Evolutionary conservation across 1,140 invertebrate genomes (phyloP), one percentile per base, ranked within the genome.

Genomic region (Octopus bimaculoides): DNA sequence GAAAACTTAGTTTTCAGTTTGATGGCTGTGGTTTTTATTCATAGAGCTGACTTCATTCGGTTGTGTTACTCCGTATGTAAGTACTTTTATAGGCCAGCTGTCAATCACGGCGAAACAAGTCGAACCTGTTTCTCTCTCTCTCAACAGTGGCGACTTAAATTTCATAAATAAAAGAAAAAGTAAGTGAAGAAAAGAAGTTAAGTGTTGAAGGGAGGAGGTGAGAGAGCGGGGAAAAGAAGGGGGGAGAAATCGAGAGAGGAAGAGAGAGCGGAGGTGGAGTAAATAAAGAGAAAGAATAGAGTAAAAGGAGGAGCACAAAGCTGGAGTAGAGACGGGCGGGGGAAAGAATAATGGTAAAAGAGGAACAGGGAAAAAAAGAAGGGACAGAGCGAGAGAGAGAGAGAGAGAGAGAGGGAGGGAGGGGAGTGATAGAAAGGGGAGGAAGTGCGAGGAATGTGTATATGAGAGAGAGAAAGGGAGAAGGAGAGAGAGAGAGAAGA

Each of bases 91-190:
- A 41, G 26, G 26, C 0, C 26, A 41, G 26, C 26, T 41, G 26
- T 41, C 26, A 41, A 41, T 41, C 26, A 41, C 26, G 26, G 26
- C 26, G 26, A 41, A 41, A 41, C 0, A 41, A 41, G 26, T 2
- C 26, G 26, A 41, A 41, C 17, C 56, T 61, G 9, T 61, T 17
- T 61, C 54, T 54, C 54, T 79, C 78, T 75, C 6, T 71, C 78
- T 74, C 56, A 17, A 41, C 26, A 41, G 2, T 41, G 26, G 26
- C 26, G 26, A 41, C 2, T 41, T 41, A 2, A 41, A 41, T 41
- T 41, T 41, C 26, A 41, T 0, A 2, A 41, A 41, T 0, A 41
- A 41, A 41, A 41, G n/a, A n/a, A n/a, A n/a, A n/a, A n/a, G n/a
- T n/a, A n/a, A n/a, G n/a, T n/a, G n/a, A n/a, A n/a, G n/a, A n/a